Percentiles rank a stretch among this genome's conserved stretches.
Evolutionary conservation across 2,888 invertebrate species (phyloP).

Genomic region (Parapristionchus giblindavisi): DNA sequence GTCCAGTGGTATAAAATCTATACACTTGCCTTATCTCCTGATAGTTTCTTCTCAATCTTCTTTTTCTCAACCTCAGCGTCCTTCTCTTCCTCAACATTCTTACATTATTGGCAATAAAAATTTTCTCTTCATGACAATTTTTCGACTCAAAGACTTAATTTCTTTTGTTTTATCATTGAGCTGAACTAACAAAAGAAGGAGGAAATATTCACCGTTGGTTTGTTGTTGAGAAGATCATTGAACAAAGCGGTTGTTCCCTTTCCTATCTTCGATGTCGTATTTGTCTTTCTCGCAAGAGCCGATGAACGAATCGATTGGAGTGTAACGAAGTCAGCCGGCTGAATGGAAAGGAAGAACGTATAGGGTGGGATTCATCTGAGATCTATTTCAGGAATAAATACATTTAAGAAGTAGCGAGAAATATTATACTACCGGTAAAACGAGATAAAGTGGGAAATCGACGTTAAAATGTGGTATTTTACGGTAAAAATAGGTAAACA

Average conservation of each 20-base stretch:
- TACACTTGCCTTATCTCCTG: not conserved
- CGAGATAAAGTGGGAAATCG: no score
- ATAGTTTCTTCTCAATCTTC: constrained; percentile 28
- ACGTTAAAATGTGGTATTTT: no score
- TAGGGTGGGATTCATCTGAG: no score
- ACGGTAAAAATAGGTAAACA: no score
- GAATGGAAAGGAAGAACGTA: no score
- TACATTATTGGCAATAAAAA: constrained; percentile 32
- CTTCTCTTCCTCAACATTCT: constrained; percentile 40
- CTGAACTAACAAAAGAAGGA: no score
- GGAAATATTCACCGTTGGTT: not conserved
- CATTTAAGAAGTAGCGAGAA: no score
- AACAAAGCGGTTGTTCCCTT: constrained; percentile 58
- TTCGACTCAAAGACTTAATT: no score
- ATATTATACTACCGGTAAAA: no score
- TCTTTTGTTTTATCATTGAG: no score
- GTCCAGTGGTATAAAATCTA: not conserved
- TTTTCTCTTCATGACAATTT: no score
- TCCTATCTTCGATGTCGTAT: constrained; percentile 65
- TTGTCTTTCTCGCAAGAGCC: constrained; percentile 66
- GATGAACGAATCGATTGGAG: constrained; percentile 65
- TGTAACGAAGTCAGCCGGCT: constrained; percentile 64
- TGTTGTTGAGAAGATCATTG: constrained; percentile 57
- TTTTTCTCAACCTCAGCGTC: constrained; percentile 42
- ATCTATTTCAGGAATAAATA: no score